Evolutionary conservation across 2,888 invertebrate species (phyloP).

Genomic region (Bimastos eiseni): DNA sequence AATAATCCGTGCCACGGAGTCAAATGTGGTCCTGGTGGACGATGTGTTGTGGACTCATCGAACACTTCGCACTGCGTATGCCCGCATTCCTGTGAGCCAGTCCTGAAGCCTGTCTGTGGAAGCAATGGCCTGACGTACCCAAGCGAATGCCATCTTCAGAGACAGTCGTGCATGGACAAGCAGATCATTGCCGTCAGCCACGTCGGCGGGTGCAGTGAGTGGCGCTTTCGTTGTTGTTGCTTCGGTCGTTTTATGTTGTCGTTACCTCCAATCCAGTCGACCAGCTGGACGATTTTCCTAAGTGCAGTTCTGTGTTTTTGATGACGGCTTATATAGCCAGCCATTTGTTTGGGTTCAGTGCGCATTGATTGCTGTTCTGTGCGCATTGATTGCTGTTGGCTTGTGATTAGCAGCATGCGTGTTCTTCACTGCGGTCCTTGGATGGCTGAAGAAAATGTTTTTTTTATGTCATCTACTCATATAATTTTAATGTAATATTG

Average conservation of each 20-base stretch:
- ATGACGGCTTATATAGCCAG: neutral
- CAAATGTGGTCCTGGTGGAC: constrained; percentile 77
- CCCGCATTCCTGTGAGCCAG: constrained; percentile 77
- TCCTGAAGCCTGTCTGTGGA: constrained; percentile 83
- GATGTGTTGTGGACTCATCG: constrained; percentile 78
- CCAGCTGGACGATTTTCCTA: neutral
- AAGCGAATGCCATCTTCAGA: constrained; percentile 76
- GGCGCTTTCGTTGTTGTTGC: neutral
- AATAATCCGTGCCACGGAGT: constrained; percentile 82
- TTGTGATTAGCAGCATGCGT: neutral
- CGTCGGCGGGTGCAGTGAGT: constrained; percentile 80
- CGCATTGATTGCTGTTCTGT: neutral
- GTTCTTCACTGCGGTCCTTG: neutral
- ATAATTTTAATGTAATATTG: neutral
- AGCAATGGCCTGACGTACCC: constrained; percentile 88
- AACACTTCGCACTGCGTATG: constrained; percentile 85
- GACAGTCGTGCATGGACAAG: constrained; percentile 76
- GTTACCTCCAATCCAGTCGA: neutral
- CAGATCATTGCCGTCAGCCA: constrained; percentile 77
- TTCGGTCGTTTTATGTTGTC: neutral
- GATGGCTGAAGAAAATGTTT: neutral
- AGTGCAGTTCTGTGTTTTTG: neutral
- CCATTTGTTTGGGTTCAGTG: neutral
- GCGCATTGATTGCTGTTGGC: neutral
- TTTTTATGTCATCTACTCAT: neutral